Evolutionary conservation across 1,140 invertebrate genomes (phyloP).

Genomic region (Dinoponera quadriceps): DNA sequence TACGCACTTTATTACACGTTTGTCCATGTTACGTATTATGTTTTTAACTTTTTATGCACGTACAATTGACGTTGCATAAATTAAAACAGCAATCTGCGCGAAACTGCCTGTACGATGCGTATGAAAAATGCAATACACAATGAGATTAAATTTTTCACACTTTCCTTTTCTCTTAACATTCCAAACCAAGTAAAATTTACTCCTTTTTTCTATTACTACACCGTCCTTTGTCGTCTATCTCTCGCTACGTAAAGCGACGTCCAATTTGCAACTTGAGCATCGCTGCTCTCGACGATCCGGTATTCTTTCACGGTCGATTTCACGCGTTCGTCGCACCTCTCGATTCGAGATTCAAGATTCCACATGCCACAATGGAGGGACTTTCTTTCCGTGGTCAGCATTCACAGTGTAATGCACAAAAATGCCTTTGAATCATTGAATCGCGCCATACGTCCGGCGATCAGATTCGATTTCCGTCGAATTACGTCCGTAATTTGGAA

Average conservation of each 20-base stretch:
- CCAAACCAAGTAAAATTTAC: neutral
- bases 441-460: neutral
- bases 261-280: conserved; percentile 53
- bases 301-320: conserved; percentile 68
- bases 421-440: conserved; percentile 41
- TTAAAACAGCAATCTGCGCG: neutral
- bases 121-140: neutral
- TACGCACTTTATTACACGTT: too few relatives aligned
- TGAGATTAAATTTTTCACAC: neutral
- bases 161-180: neutral
- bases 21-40: too few relatives aligned
- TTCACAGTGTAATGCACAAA: neutral
- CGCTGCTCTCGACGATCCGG: conserved; percentile 46
- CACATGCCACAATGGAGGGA: conserved; percentile 51
- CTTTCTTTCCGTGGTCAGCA: conserved; percentile 40
- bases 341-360: conserved; percentile 62
- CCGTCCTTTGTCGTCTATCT: neutral
- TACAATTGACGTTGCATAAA: neutral
- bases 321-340: conserved; percentile 60
- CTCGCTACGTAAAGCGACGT: neutral
- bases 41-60: neutral
- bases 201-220: neutral
- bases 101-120: neutral
- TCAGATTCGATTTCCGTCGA: neutral
- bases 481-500: neutral